These are phyloP conservation scores for Heliconius sara DNA, from an alignment of 2,888 invertebrate genomes.

Conservation along the genomic window DNA sequence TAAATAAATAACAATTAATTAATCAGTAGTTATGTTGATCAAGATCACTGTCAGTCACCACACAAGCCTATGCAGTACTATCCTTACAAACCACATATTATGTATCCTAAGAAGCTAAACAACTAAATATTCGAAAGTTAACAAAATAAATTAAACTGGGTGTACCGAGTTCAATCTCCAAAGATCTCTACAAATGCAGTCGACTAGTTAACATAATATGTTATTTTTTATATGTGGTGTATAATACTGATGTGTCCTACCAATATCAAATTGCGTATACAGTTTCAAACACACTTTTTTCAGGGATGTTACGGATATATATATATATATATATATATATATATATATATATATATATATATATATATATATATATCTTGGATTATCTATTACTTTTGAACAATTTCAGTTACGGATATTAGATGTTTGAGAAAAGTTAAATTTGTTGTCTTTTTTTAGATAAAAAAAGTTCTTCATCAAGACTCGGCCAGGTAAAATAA, in stretches of 20 bases:
- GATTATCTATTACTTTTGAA: not conserved
- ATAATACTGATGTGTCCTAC: slow-evolving; percentile 69
- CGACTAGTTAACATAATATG: slow-evolving; percentile 56
- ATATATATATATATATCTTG: not conserved
- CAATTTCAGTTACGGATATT: not conserved
- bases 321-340: not conserved
- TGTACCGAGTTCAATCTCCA: slow-evolving; percentile 6
- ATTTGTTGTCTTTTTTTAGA: too few relatives aligned
- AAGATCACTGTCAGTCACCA: slow-evolving; percentile 4
- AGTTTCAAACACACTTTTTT: slow-evolving; percentile 26
- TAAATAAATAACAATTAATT: not conserved
- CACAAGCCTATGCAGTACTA: slow-evolving; percentile 52
- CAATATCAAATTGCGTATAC: slow-evolving; percentile 52
- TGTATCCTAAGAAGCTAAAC: slow-evolving; percentile 38
- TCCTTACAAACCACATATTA: slow-evolving; percentile 59
- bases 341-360: not conserved
- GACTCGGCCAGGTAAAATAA: too few relatives aligned
- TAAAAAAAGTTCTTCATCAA: too few relatives aligned
- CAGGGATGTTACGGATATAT: not conserved
- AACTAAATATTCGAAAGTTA: slow-evolving; percentile 37
- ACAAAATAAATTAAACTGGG: slow-evolving; percentile 38
- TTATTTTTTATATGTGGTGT: slow-evolving; percentile 58
- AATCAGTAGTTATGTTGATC: not conserved
- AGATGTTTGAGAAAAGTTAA: too few relatives aligned
- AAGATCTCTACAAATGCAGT: slow-evolving; percentile 52